A percentile compares a stretch with the other conserved stretches of the same genome.
These are phyloP conservation scores for Urosaurus nigricauda DNA, from an alignment of 2,797 vertebrate species.

Conservation along the genomic window DNA sequence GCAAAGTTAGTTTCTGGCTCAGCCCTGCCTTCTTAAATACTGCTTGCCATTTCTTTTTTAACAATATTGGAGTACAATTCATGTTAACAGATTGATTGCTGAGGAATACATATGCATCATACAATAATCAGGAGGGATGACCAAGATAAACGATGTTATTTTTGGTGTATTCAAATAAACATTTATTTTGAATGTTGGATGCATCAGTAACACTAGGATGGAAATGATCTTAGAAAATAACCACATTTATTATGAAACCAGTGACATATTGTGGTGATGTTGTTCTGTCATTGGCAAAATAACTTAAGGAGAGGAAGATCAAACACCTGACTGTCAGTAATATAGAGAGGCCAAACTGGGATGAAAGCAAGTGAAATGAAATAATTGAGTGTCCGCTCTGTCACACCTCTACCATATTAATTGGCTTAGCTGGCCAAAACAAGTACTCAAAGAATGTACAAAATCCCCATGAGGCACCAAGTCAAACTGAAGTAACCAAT, in stretches of 20 bases:
- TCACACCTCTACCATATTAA: background rate
- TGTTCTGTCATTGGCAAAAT: conserved; percentile 28
- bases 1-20: background rate
- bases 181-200: conserved; percentile 45
- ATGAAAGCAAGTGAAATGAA: conserved; percentile 22
- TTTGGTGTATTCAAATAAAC: conserved; percentile 41
- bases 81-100: background rate
- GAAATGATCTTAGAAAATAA: conserved; percentile 22
- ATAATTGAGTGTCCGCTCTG: background rate
- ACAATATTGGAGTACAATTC: background rate
- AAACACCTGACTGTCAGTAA: background rate
- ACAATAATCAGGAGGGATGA: conserved; percentile 7
- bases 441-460: background rate
- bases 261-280: background rate
- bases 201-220: background rate
- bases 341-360: background rate
- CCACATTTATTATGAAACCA: conserved; percentile 11
- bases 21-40: background rate
- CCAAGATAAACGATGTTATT: conserved; percentile 31
- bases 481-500: background rate
- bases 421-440: background rate
- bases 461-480: background rate
- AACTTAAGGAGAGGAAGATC: background rate
- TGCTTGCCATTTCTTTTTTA: conserved; percentile 19
- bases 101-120: conserved; percentile 12